Evolutionary conservation across 2,888 invertebrate genomes (phyloP), one percentile per base, ranked within the genome.

Genomic region (Trichogramma evanescens): DNA sequence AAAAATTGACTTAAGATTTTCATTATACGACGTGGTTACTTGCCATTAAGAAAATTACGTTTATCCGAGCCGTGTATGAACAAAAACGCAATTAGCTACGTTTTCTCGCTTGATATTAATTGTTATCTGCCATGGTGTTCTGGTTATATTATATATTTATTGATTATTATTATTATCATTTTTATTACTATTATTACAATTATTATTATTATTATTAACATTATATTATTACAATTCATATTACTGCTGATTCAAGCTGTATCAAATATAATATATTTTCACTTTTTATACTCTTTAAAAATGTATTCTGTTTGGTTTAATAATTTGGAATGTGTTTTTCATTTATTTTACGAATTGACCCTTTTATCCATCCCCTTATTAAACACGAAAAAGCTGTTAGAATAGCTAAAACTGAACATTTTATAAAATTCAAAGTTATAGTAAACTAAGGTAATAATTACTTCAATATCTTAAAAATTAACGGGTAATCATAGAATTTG

Each of bases 181-280:
- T 68, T 67, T 66, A 69, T 68, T 67, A 69, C 67, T 68, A 65
- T 66, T 68, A 67, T 67, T 66, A 66, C 64, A 26, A 26, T 58
- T 69, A 63, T 61, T 65, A 64, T 67, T 65, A 64, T 67, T 67
- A 66, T 68, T 72, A 71, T 67, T 73, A 72, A 72, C 72, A 72
- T 71, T 70, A 72, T 64, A 70, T 70, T 68, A 68, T 68, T 66
- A 70, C 69, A 67, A 69, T 68, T 71, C 71, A 71, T 70, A 72
- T 72, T 72, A 72, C 70, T 71, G 67, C 66, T 66, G 65, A 63
- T 69, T 67, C 73, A 75, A 73, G 71, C 72, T 71, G 74, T 72
- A 72, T 74, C 73, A 76, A 77, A 76, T 76, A 75, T 76, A 77
- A 77, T 77, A 77, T 77, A 77, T 77, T 77, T 76, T 77, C 76